Conservation (phyloP, 2,113 vertebrate genomes). For the Pelecanus crispus region DNA sequence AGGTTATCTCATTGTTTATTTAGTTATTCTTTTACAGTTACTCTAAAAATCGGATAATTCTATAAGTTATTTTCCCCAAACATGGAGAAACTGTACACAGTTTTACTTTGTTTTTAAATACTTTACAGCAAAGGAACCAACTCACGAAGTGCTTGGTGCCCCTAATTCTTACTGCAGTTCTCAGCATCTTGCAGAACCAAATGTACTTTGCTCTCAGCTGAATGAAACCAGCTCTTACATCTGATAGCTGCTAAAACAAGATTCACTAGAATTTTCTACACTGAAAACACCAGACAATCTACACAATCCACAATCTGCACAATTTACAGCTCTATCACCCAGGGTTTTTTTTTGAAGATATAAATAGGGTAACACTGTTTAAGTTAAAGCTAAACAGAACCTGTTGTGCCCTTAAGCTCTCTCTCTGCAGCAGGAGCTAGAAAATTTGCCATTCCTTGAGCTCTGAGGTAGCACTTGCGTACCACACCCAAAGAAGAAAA, state of each 20-base stretch:
- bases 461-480: not conserved
- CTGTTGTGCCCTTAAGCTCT: not conserved
- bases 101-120: not conserved
- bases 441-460: not conserved
- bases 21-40: not conserved
- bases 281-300: conserved; percentile 12
- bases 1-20: not conserved
- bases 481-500: not conserved
- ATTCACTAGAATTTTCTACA: not conserved
- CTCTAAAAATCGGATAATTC: not conserved
- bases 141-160: not conserved
- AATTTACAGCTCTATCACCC: not conserved
- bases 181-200: not conserved
- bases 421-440: not conserved
- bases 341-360: not conserved
- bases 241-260: conserved; percentile 1
- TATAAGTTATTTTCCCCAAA: not conserved
- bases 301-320: conserved; percentile 10
- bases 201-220: not conserved
- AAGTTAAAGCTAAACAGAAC: conserved; percentile 25
- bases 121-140: not conserved
- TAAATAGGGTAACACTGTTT: conserved; percentile 12
- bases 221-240: conserved; percentile 7
- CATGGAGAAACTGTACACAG: not conserved
- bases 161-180: not conserved